A percentile compares a stretch with the other conserved stretches of the same genome.
Evolutionary conservation across 2,797 vertebrate genomes (phyloP).

Genomic region (Xenopus petersii): DNA sequence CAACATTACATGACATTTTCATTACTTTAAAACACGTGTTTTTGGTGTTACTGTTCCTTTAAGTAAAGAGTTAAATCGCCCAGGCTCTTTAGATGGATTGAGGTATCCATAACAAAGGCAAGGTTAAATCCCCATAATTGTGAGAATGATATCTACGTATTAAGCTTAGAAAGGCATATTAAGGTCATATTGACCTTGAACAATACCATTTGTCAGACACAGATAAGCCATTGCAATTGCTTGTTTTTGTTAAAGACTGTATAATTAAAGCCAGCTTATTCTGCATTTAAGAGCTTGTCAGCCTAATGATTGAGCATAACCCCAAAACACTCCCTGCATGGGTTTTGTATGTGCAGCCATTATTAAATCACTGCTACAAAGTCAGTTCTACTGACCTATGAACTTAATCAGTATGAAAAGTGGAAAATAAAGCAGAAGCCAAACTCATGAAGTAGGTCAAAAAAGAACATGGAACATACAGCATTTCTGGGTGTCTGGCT

Average conservation of each 20-base stretch:
- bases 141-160: neutral
- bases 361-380: too few relatives aligned
- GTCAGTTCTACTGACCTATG: too few relatives aligned
- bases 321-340: neutral
- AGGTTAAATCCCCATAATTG: constrained; percentile 6
- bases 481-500: too few relatives aligned
- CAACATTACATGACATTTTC: too few relatives aligned
- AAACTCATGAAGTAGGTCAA: too few relatives aligned
- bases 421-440: too few relatives aligned
- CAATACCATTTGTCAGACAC: neutral
- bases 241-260: neutral
- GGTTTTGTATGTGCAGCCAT: neutral
- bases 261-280: neutral
- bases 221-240: neutral
- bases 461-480: too few relatives aligned
- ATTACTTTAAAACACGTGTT: too few relatives aligned
- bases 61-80: neutral
- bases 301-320: neutral
- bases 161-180: neutral
- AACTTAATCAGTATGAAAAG: too few relatives aligned
- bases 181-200: neutral
- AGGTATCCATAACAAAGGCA: neutral
- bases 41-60: too few relatives aligned
- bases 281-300: neutral
- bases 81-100: neutral